phyloP scores from a whole-genome alignment of 2,797 vertebrate genomes.

The Nyctibius grandis region DNA sequence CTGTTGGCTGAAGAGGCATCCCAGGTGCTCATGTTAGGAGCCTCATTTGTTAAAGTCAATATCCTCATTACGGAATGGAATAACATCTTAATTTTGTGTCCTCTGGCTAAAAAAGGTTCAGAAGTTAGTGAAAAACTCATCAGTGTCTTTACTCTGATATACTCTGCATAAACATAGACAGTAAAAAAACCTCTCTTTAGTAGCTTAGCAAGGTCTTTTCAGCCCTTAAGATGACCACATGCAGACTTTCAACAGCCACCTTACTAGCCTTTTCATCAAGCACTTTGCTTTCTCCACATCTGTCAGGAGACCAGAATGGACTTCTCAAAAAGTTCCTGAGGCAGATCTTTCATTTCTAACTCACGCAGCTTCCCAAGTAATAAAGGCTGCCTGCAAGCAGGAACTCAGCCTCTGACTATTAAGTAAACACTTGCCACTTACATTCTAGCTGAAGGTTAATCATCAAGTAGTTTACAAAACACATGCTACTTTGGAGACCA shows the following conservation, averaged over 20 bases:
- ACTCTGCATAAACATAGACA: neutral
- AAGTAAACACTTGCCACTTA: neutral
- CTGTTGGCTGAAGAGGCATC: neutral
- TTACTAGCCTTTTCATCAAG: neutral
- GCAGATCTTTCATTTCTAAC: neutral
- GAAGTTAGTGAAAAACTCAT: neutral
- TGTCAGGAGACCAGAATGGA: neutral
- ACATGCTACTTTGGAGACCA: neutral
- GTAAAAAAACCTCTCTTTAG: neutral
- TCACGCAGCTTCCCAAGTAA: neutral
- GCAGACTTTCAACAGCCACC: neutral
- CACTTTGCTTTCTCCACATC: neutral
- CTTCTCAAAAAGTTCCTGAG: neutral
- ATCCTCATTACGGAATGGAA: neutral
- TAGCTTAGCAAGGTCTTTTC: neutral
- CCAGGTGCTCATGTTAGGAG: neutral
- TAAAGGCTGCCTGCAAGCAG: neutral
- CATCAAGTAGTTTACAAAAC: neutral
- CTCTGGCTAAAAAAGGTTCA: neutral
- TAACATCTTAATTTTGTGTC: neutral
- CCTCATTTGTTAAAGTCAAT: neutral
- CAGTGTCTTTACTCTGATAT: neutral
- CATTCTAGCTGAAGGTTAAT: neutral
- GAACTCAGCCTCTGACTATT: neutral
- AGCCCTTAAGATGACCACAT: neutral